A percentile compares a stretch with the other conserved stretches of the same genome.
phyloP scores from a whole-genome alignment of 2,113 vertebrate species.

The Isurus oxyrinchus region DNA sequence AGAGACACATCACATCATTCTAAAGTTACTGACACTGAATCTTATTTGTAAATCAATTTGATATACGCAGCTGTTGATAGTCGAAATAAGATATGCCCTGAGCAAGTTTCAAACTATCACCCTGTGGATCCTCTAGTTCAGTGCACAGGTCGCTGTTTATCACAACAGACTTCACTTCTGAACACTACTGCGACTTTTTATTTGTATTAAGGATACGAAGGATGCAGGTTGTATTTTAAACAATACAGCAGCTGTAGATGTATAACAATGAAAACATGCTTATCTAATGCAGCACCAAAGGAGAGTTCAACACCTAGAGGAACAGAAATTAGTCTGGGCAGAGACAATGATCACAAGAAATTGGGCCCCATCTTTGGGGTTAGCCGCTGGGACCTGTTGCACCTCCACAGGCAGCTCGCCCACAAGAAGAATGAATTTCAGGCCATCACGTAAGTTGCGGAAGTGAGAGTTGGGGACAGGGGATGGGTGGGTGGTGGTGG shows the following conservation, averaged over 20 bases:
- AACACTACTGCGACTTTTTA: not conserved
- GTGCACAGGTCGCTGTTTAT: not conserved
- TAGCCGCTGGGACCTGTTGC: not conserved
- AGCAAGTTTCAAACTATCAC: not conserved
- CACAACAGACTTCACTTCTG: not conserved
- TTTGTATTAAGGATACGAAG: not conserved
- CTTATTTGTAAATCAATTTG: not conserved
- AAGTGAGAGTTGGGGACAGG: not conserved
- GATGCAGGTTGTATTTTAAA: not conserved
- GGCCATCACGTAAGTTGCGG: not conserved
- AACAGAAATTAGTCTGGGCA: not conserved
- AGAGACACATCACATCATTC: not conserved
- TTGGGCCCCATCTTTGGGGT: not conserved
- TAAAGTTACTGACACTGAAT: not conserved
- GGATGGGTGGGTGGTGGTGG: too few species aligned
- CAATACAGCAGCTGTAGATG: not conserved
- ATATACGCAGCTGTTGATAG: not conserved
- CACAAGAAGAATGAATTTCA: not conserved
- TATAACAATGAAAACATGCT: not conserved
- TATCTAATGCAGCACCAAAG: not conserved
- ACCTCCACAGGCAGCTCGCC: not conserved
- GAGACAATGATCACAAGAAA: not conserved
- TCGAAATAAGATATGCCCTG: not conserved
- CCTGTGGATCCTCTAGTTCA: not conserved
- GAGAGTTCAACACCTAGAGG: not conserved